phyloP scores from a whole-genome alignment of 2,113 vertebrate species.

The Tamias sibiricus region DNA sequence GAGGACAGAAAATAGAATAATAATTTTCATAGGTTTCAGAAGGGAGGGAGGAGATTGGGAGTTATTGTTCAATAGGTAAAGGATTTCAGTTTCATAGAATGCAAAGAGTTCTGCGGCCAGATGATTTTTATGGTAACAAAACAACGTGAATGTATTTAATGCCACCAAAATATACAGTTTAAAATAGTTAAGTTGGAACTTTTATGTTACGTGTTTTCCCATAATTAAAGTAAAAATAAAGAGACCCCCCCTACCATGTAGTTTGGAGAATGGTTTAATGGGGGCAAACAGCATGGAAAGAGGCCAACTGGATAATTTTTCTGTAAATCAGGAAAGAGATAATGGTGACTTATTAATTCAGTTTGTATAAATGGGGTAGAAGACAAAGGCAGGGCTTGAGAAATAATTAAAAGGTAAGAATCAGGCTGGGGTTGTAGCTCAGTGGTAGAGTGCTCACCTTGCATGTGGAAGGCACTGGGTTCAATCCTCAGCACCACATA shows the following conservation, averaged over 20 bases:
- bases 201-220: neutral
- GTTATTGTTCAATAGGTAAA: neutral
- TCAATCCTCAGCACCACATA: no score
- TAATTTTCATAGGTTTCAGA: neutral
- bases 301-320: neutral
- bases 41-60: neutral
- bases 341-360: conserved; percentile 4
- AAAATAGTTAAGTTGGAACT: neutral
- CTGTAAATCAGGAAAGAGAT: conserved; percentile 6
- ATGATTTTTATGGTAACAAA: neutral
- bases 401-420: neutral
- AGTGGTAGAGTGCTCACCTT: no score
- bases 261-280: neutral
- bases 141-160: neutral
- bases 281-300: neutral
- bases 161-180: neutral
- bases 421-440: no score
- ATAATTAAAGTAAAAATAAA: conserved; percentile 19
- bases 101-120: neutral
- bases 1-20: neutral
- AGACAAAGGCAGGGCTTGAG: neutral
- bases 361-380: neutral
- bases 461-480: no score
- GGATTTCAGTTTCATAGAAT: conserved; percentile 3
- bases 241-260: neutral